phyloP scores from a whole-genome alignment of 2,113 vertebrate species.

The Tragelaphus strepsiceros region DNA sequence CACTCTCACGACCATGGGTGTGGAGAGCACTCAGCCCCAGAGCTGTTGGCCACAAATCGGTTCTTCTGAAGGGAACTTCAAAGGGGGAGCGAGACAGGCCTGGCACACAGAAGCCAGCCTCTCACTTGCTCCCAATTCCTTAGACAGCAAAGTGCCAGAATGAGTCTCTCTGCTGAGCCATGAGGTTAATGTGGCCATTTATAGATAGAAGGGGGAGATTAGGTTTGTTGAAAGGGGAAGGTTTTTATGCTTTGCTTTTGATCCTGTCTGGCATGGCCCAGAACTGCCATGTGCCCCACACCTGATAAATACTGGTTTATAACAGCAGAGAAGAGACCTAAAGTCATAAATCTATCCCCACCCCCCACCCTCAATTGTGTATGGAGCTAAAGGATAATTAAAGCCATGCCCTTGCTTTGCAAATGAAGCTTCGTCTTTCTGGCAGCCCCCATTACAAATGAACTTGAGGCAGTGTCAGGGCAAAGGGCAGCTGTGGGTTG shows the following conservation, averaged over 20 bases:
- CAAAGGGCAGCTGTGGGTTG: constrained; percentile 20
- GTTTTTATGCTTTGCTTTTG: constrained; percentile 68
- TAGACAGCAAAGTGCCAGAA: constrained; percentile 50
- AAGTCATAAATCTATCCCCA: constrained; percentile 67
- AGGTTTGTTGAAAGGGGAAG: constrained; percentile 63
- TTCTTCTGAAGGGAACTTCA: constrained; percentile 50
- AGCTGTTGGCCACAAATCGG: neutral
- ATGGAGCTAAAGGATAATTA: constrained; percentile 67
- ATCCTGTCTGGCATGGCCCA: constrained; percentile 65
- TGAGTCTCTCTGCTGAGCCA: constrained; percentile 23
- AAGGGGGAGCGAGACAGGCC: neutral
- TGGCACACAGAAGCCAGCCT: constrained; percentile 53
- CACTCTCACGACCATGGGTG: neutral
- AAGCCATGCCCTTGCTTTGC: constrained; percentile 63
- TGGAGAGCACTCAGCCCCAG: neutral
- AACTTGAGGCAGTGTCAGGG: constrained; percentile 37
- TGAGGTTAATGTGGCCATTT: constrained; percentile 46
- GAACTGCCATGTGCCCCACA: constrained; percentile 72
- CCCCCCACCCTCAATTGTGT: constrained; percentile 34
- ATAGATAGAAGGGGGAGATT: constrained; percentile 60
- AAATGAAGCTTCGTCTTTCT: constrained; percentile 57
- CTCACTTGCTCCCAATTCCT: neutral
- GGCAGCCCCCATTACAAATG: neutral
- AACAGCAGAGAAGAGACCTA: constrained; percentile 58
- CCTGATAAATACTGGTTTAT: constrained; percentile 73